phyloP scores from a whole-genome alignment of 2,113 vertebrate species.

The Colistium nudipinnis region DNA sequence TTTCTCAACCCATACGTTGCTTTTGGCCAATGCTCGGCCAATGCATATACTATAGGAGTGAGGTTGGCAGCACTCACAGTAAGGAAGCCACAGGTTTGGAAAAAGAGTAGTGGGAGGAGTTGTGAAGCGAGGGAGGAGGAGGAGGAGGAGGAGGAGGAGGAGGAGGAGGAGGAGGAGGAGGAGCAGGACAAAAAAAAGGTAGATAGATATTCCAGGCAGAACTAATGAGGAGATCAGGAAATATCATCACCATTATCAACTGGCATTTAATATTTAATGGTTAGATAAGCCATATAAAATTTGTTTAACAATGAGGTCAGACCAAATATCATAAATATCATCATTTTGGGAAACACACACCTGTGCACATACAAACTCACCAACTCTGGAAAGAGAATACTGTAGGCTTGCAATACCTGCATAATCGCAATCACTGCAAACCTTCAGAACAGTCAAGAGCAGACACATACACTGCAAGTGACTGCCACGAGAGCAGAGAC shows the following conservation, averaged over 20 bases:
- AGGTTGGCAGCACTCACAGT: constrained; percentile 52
- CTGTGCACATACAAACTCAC: neutral
- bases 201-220: neutral
- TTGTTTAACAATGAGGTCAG: too few relatives aligned
- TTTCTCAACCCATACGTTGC: constrained; percentile 47
- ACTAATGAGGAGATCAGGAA: neutral
- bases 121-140: neutral
- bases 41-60: constrained; percentile 27
- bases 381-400: constrained; percentile 1
- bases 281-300: too few relatives aligned
- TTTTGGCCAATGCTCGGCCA: constrained; percentile 39
- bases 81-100: constrained; percentile 47
- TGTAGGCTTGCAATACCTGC: constrained; percentile 7
- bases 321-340: too few relatives aligned
- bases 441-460: neutral
- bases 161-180: neutral
- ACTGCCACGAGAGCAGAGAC: neutral
- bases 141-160: constrained; percentile 1
- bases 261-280: too few relatives aligned
- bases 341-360: neutral
- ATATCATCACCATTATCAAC: neutral
- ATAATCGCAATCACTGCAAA: neutral
- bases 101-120: constrained; percentile 6
- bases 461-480: neutral
- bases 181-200: neutral